Evolutionary conservation across 2,888 invertebrate species (phyloP), one percentile per base, ranked within the genome.

Genomic region (Drosophila pegasa): DNA sequence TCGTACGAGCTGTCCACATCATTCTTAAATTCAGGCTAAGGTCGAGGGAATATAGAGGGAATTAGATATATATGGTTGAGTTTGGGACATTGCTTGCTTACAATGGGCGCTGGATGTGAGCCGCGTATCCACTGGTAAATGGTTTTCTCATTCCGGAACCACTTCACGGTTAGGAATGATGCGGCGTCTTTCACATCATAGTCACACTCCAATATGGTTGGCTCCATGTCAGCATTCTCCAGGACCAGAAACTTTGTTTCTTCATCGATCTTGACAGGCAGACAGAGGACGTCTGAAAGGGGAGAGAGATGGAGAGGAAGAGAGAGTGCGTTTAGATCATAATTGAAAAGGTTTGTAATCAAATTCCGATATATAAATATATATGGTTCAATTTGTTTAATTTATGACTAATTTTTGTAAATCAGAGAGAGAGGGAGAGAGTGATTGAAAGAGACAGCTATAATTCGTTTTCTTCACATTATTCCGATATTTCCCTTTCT

Each of bases 1-100:
- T 85, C 86, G 51, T 76, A 88, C 0, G 89, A 76, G 27, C 71
- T 84, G n/a, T 88, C 87, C 7, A 88, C 63, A 20, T 78, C 82
- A 51, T 84, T 71, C 29, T 75, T 81, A 10, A 58, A 84, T 14
- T 87, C 75, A 6, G 87, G 88, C 87, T 88, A n/a, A 18, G 4
- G 9, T 3, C 1, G 14, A 14, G 6, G 8, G 31, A 14, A 27
- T 16, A 16, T 2, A 14, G 22, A 43, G n/a, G n/a, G n/a, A n/a
- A n/a, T n/a, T 10, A 25, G n/a, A 43, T 25, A 41, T 4, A 14
- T 43, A 3, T 9, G 10, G 5, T 1, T 16, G 9, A 43, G 14
- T 25, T 0, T 22, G 22, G 14, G 0, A n/a, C 5, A 4, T 29
- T 16, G 20, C 8, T 2, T 65, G 69, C 75, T 37, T 43, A 84